phyloP scores from a whole-genome alignment of 2,888 invertebrate genomes.

The Chironomus tentans region DNA sequence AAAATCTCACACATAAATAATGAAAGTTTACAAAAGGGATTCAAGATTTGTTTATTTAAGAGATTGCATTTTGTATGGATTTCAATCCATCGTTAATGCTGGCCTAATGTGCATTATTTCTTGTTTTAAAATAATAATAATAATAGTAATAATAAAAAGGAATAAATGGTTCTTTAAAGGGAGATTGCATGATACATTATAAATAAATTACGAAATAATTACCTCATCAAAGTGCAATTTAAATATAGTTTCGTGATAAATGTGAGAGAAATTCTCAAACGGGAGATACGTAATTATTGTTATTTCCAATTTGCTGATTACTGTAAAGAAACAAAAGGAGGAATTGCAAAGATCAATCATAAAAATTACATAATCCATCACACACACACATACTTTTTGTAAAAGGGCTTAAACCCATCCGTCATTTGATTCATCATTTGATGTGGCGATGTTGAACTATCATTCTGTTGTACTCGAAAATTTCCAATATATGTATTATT shows the following conservation, averaged over 20 bases:
- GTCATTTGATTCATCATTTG: slow-evolving; percentile 32
- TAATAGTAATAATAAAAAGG: too few relatives aligned
- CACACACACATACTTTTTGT: slow-evolving; percentile 66
- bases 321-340: neutral
- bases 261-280: slow-evolving; percentile 26
- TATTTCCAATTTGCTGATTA: slow-evolving; percentile 21
- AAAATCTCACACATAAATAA: slow-evolving; percentile 12
- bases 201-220: slow-evolving; percentile 20
- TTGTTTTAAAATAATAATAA: neutral
- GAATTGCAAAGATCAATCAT: slow-evolving; percentile 10
- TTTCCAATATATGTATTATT: slow-evolving; percentile 21
- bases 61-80: neutral
- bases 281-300: slow-evolving; percentile 24
- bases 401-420: slow-evolving; percentile 71
- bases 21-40: slow-evolving; percentile 20
- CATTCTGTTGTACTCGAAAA: slow-evolving; percentile 23
- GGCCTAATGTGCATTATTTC: neutral
- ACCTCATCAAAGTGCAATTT: slow-evolving; percentile 26
- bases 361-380: neutral
- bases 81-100: neutral
- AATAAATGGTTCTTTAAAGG: too few relatives aligned
- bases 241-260: slow-evolving; percentile 21
- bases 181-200: neutral
- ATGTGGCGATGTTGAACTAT: slow-evolving; percentile 33
- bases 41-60: slow-evolving; percentile 10